A percentile compares a stretch with the other conserved stretches of the same genome.
Conservation (phyloP, 2,797 vertebrate species). For the Esox masquinongy region DNA sequence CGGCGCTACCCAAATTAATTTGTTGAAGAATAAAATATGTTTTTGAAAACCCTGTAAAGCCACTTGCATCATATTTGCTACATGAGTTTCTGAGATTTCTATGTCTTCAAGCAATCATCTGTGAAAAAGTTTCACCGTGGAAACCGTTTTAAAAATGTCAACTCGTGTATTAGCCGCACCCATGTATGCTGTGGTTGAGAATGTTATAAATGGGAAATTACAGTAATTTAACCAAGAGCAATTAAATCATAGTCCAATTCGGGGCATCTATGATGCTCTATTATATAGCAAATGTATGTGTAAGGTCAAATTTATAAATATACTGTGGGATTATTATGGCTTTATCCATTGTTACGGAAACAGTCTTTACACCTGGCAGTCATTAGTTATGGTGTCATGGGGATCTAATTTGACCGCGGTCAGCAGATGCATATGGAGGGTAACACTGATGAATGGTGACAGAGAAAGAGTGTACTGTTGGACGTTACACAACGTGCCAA, state of each 20-base stretch:
- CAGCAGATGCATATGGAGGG: conserved; percentile 15
- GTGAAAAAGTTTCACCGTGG: no score
- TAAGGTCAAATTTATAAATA: conserved; percentile 56
- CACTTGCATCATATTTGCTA: no score
- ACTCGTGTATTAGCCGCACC: no score
- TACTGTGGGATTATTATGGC: conserved; percentile 22
- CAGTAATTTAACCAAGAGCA: not conserved
- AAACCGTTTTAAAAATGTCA: no score
- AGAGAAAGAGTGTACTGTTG: conserved; percentile 36
- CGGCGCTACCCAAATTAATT: no score
- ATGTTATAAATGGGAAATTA: no score
- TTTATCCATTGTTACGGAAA: conserved; percentile 48
- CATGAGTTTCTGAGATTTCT: no score
- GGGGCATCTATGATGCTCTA: not conserved
- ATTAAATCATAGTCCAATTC: not conserved
- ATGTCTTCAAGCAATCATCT: no score
- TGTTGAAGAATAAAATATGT: no score
- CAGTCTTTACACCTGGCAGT: conserved; percentile 31
- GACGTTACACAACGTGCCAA: conserved; percentile 46
- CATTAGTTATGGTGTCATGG: conserved; percentile 30
- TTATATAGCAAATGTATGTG: conserved; percentile 26
- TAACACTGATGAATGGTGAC: conserved; percentile 6
- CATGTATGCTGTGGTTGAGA: no score
- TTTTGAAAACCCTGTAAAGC: no score
- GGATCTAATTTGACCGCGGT: conserved; percentile 55